phyloP scores from a whole-genome alignment of 2,888 invertebrate species.

The Macrostomum cliftonense region DNA sequence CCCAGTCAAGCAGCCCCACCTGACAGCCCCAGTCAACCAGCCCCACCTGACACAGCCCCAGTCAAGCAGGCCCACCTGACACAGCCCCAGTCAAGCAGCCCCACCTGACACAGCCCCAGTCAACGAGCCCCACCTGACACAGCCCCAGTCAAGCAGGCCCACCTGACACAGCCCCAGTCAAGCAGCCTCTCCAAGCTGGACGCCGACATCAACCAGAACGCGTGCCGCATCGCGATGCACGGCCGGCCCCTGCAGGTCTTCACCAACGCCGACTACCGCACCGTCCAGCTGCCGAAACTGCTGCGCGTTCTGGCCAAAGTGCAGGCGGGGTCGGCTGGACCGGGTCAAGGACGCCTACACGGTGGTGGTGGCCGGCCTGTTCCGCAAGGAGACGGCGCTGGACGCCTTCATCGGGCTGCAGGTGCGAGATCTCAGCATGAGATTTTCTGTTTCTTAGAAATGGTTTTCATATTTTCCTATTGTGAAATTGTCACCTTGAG shows the following conservation, averaged over 20 bases:
- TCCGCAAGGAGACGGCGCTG: conserved; percentile 51
- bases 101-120: too few species aligned
- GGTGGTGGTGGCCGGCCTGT: conserved; percentile 49
- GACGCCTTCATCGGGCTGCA: conserved; percentile 46
- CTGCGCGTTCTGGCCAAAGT: conserved; percentile 31
- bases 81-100: too few species aligned
- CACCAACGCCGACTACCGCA: conserved; percentile 38
- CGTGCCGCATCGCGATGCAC: conserved; percentile 52
- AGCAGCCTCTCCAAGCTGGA: conserved; percentile 52
- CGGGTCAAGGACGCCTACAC: conserved; percentile 40
- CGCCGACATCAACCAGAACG: conserved; percentile 45
- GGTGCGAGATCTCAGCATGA: conserved; percentile 15
- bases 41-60: too few species aligned
- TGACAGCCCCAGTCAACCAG: too few species aligned
- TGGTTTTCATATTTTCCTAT: too few species aligned
- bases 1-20: too few species aligned
- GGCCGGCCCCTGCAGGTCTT: conserved; percentile 41
- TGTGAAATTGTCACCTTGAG: too few species aligned
- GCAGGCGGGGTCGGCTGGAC: conserved; percentile 30
- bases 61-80: too few species aligned
- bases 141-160: too few species aligned
- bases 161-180: too few species aligned
- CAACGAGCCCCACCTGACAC: too few species aligned
- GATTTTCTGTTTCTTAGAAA: too few species aligned
- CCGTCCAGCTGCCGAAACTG: conserved; percentile 36